Conservation (phyloP, 2,888 invertebrate genomes). For the Leptinotarsa haldemani region DNA sequence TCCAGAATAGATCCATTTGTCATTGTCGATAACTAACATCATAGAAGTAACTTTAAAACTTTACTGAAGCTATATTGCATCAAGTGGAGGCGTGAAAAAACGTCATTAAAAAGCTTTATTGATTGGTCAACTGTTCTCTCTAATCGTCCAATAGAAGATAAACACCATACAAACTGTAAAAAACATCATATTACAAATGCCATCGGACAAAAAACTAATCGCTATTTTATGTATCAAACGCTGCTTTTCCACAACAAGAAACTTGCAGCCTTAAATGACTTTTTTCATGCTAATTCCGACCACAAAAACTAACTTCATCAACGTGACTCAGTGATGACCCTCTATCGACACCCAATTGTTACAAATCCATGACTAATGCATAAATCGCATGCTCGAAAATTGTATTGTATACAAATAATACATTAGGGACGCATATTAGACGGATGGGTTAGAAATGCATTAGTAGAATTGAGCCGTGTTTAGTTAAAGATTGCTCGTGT, state of each 20-base stretch:
- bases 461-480: conserved; percentile 38
- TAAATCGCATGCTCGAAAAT: conserved; percentile 18
- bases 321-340: conserved; percentile 8
- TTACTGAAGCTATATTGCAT: no score
- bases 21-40: no score
- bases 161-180: neutral
- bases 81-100: no score
- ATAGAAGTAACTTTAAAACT: no score
- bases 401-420: conserved; percentile 24
- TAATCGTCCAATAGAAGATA: no score
- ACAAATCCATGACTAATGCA: conserved; percentile 20
- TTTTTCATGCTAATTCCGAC: neutral
- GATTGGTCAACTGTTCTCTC: no score
- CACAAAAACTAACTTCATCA: neutral
- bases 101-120: no score
- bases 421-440: conserved; percentile 27
- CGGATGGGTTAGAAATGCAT: conserved; percentile 34
- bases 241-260: neutral
- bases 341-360: conserved; percentile 21
- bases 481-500: conserved; percentile 7
- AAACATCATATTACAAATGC: conserved; percentile 1
- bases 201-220: conserved; percentile 20
- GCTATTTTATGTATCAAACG: conserved; percentile 14
- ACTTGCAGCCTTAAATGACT: neutral
- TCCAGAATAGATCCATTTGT: no score